Base-by-base conservation (phyloP, 2,888 invertebrate species). In the Polia nebulosa region DNA sequence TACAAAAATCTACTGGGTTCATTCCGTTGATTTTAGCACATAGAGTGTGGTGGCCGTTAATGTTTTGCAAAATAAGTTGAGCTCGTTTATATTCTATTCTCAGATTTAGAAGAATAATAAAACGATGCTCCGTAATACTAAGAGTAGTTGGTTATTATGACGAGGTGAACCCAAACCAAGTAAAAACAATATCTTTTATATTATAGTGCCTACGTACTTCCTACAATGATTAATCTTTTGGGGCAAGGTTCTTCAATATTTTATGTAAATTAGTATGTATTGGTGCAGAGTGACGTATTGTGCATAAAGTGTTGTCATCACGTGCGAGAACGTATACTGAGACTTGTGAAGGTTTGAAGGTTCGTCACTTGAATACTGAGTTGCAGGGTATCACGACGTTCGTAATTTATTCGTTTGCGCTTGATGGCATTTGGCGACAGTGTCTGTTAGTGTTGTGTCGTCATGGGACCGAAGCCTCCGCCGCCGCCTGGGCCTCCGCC, bases 401-500 rank as follows among this genome's bases (percentile, higher is more conserved):
- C 80, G 72, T 77, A 70, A 74, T 77, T 77, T 79, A 76, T 81
- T 81, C 83, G 82, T 67, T 57, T 59, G 45, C 67, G 36, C 27
- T 82, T 79, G 76, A 92, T 92, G 92, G 92, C 88, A 85, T 84
- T 85, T 85, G 77, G 83, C 70, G 72, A 72, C 62, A 65, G 87
- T 87, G 80, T 76, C 69, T 81, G 73, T 71, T 85, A 85, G 83
- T 85, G 79, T 78, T 77, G 74, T 84, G 84, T 86, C 71, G 82
- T 71, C 79, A 89, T 90, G 91, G 90, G 76, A 83, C 96, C 95
- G 62, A 96, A 95, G 87, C 96, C 96, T 72, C 97, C 97, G 55
- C 97, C 97, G 27, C 96, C 97, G 82, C 97, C 97, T 25, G 96
- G 96, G 49, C 97, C 97, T 60, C 96, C 97, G 55, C 97, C 97